Evolutionary conservation across 2,113 vertebrate species (phyloP).

Genomic region (Lota lota): DNA sequence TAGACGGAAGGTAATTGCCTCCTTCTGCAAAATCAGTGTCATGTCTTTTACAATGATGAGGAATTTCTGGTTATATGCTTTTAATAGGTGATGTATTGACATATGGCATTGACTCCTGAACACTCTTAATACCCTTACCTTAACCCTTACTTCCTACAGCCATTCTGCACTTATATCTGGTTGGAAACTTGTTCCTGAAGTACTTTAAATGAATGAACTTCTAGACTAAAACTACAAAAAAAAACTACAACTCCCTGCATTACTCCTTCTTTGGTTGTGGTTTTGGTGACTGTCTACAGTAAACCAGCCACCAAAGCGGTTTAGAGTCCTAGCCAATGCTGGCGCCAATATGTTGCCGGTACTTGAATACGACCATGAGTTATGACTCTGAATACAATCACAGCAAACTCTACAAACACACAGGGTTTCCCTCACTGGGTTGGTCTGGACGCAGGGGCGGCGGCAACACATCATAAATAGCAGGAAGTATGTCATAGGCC

Average conservation of each 20-base stretch:
- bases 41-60: too few relatives aligned
- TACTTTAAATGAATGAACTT: too few relatives aligned
- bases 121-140: too few relatives aligned
- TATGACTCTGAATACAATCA: conserved; percentile 45
- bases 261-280: conserved; percentile 24
- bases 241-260: neutral
- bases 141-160: too few relatives aligned
- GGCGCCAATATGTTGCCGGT: conserved; percentile 27
- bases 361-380: conserved; percentile 47
- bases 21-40: too few relatives aligned
- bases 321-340: conserved; percentile 58
- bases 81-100: too few relatives aligned
- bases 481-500: conserved; percentile 53
- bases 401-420: conserved; percentile 29
- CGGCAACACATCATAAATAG: conserved; percentile 72
- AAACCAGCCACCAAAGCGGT: conserved; percentile 32
- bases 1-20: too few relatives aligned
- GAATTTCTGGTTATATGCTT: too few relatives aligned
- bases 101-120: too few relatives aligned
- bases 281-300: conserved; percentile 16
- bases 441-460: conserved; percentile 49
- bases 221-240: too few relatives aligned
- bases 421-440: conserved; percentile 44
- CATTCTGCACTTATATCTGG: too few relatives aligned
- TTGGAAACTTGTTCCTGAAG: too few relatives aligned